Base-by-base conservation (phyloP, 37 sponge, comb jelly and placozoan genomes). In the Haliclona indistincta region DNA sequence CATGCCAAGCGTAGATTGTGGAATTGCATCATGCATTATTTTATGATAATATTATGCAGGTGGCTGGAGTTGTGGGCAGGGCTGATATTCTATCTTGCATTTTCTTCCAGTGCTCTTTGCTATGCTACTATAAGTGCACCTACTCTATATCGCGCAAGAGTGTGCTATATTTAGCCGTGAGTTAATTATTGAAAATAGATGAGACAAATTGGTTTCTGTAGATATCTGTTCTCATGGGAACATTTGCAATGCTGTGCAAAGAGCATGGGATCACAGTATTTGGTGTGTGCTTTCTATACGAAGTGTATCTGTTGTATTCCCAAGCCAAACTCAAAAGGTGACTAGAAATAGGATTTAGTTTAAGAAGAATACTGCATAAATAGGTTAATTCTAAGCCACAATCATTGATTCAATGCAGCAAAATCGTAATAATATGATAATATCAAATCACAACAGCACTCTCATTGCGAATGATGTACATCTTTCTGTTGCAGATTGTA, bases 31-130 rank as follows among this genome's bases (percentile, higher is more conserved):
- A n/a, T n/a, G n/a, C n/a, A n/a, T n/a, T n/a, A n/a, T n/a, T n/a
- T n/a, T n/a, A n/a, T n/a, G n/a, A n/a, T n/a, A n/a, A n/a, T n/a
- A n/a, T n/a, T 30, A 1, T 39, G 0, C 25, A 91, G 93, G 89
- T 93, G 63, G 25, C 93, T 75, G 93, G 96, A 20, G 82, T 93
- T 20, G 96, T 95, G 7, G 96, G 96, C 2, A 54, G 96, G 41
- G 96, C 96, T 56, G 96, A 95, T 39, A 40, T 92, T 6, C 53
- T 91, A 49, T 63, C 93, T 15, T 92, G 93, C 64, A 23, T 93
- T 11, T 54, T 81, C 40, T 87, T 91, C 37, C 75, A 91, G 4
- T 54, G 79, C 15, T 70, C 85, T 3, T 61, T 94, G 30, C 51
- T 83, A 13, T 62, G 47, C 30, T 94, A 86, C 68, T 34, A 17